Evolutionary conservation across 92 coral and sea anemone species (phyloP).

Genomic region (Bergia puertoricense): DNA sequence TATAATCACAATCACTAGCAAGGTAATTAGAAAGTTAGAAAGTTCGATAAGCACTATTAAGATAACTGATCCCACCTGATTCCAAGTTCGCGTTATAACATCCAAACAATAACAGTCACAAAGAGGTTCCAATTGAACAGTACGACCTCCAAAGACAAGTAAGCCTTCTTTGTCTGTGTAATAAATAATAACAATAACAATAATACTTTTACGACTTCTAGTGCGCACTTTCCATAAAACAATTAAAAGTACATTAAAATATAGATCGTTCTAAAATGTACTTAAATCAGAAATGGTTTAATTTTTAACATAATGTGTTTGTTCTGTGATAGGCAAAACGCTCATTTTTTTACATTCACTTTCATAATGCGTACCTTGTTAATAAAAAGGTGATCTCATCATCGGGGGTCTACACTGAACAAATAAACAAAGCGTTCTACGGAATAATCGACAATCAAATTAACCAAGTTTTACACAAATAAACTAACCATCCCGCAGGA

Average conservation of each 20-base stretch:
- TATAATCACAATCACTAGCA: not conserved
- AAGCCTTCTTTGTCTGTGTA: slow-evolving; percentile 60
- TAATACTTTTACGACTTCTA: not conserved
- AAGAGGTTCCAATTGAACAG: slow-evolving; percentile 57
- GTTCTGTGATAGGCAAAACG: not conserved
- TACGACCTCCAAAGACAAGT: slow-evolving; percentile 77
- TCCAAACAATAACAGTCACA: slow-evolving; percentile 71
- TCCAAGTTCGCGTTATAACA: slow-evolving; percentile 60
- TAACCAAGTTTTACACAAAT: not conserved
- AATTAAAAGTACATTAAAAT: not conserved
- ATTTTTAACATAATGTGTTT: too few relatives aligned
- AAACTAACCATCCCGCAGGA: slow-evolving; percentile 37
- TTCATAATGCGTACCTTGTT: too few relatives aligned
- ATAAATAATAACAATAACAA: not conserved
- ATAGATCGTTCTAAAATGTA: not conserved
- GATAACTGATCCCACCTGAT: slow-evolving; percentile 51
- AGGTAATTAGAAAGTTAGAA: not conserved
- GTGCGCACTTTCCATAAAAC: not conserved
- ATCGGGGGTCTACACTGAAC: not conserved
- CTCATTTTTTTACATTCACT: too few relatives aligned
- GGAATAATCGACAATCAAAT: not conserved
- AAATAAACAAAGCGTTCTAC: not conserved
- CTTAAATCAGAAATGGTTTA: too few relatives aligned
- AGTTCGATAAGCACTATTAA: too few relatives aligned
- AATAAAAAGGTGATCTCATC: too few relatives aligned